A percentile compares a stretch with the other conserved stretches of the same genome.
phyloP scores from a whole-genome alignment of 2,797 vertebrate species.

The Pseudochirops corinnae region DNA sequence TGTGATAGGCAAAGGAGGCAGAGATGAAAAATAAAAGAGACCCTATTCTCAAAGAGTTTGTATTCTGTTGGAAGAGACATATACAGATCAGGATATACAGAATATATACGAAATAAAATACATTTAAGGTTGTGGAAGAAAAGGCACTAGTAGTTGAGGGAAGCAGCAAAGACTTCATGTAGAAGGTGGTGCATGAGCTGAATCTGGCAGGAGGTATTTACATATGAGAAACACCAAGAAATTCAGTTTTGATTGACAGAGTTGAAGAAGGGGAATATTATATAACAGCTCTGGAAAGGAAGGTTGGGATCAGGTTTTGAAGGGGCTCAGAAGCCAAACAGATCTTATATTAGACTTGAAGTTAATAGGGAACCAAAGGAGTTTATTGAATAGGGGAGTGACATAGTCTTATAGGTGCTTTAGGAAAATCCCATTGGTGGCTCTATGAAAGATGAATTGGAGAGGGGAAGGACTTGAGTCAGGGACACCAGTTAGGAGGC shows the following conservation, averaged over 20 bases:
- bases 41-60: background rate
- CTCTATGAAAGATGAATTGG: background rate
- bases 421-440: background rate
- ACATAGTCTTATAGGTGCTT: background rate
- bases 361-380: background rate
- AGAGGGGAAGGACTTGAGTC: background rate
- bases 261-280: background rate
- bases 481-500: background rate
- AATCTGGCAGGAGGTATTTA: background rate
- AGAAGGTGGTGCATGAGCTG: background rate
- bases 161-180: background rate
- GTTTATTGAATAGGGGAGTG: background rate
- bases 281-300: background rate
- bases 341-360: background rate
- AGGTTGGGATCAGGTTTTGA: background rate
- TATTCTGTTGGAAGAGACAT: background rate
- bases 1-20: background rate
- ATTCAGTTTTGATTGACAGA: background rate
- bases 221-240: background rate
- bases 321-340: background rate
- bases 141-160: background rate
- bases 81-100: background rate
- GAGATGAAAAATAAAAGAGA: background rate
- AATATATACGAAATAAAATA: background rate
- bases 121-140: background rate